Evolutionary conservation across 2,113 vertebrate species (phyloP), one percentile per base, ranked within the genome.

Genomic region (Tetrax tetrax): DNA sequence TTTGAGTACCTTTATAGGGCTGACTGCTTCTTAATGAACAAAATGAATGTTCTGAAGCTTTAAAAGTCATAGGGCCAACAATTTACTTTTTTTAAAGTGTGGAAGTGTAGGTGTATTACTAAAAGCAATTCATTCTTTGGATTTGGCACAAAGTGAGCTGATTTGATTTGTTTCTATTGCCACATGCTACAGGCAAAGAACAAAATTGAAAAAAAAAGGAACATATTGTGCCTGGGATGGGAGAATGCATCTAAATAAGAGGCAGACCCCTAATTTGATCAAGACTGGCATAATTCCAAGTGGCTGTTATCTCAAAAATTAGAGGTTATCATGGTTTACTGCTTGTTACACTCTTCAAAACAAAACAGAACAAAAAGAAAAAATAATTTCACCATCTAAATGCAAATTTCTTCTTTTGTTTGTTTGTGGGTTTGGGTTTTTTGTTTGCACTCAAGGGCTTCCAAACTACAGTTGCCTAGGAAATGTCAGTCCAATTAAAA

Each of bases 91-190:
- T 38, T 31, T 21, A 6, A 69, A 64, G 27, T 71, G 47, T 66
- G 9, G 23, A 64, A 81, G 23, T 65, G 66, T 94, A 61, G 79
- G 18, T 78, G 29, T 78, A 33, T 94, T 92, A 85, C 21, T 66
- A 70, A 95, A 96, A 92, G 24, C 22, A 95, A 79, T 83, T 92
- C 3, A 76, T 94, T 83, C n/a, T 69, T 81, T 76, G 45, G 37
- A 70, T 80, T 81, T 92, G 50, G 16, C 93, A 96, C 64, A 86
- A 94, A 93, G 43, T 28, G 25, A 92, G 51, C n/a, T 81, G 81
- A 75, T 93, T 87, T 83, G 88, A 93, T 95, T 92, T 96, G 48
- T 92, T 96, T 96, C 89, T 94, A 33, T 81, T 88, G 64, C 53
- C 60, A 64, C 75, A 91, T 56, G 81, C 45, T 86, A 87, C 16